phyloP scores from a whole-genome alignment of 1,140 invertebrate genomes.

The Magallana gigas region DNA sequence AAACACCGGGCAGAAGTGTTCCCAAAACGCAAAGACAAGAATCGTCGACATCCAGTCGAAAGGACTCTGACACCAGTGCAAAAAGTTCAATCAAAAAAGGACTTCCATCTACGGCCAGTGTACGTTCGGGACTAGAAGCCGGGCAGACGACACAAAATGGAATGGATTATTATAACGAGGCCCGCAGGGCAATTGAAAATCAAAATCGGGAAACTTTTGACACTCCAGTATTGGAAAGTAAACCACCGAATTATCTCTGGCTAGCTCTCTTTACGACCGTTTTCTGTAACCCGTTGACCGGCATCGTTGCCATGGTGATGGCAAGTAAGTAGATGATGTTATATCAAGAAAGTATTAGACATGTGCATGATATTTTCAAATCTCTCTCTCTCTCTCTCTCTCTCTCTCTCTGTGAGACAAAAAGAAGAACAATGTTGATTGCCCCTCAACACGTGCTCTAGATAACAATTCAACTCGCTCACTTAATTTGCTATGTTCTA shows the following conservation, averaged over 20 bases:
- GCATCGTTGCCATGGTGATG: conserved; percentile 50
- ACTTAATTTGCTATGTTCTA: background rate
- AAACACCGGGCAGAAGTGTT: conserved; percentile 3
- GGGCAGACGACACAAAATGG: conserved; percentile 28
- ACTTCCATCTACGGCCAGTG: background rate
- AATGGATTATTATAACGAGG: conserved; percentile 7
- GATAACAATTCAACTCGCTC: background rate
- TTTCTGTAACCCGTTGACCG: conserved; percentile 52
- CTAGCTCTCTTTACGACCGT: conserved; percentile 54
- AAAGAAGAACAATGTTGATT: background rate
- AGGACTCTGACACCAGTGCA: conserved; percentile 12
- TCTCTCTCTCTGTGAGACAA: background rate
- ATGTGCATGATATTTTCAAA: background rate
- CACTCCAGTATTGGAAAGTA: conserved; percentile 49
- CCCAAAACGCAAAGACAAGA: background rate
- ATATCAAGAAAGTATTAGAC: no score
- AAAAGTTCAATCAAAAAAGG: conserved; percentile 34
- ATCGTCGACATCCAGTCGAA: background rate
- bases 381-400: background rate
- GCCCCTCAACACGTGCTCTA: background rate
- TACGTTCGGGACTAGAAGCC: background rate
- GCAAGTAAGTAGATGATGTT: conserved; percentile 50
- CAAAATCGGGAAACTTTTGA: conserved; percentile 41
- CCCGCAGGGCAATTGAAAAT: background rate
- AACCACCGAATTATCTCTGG: conserved; percentile 55